Evolutionary conservation across 64 coral and sea anemone species (phyloP).

Genomic region (Dendronephthya gigantea): DNA sequence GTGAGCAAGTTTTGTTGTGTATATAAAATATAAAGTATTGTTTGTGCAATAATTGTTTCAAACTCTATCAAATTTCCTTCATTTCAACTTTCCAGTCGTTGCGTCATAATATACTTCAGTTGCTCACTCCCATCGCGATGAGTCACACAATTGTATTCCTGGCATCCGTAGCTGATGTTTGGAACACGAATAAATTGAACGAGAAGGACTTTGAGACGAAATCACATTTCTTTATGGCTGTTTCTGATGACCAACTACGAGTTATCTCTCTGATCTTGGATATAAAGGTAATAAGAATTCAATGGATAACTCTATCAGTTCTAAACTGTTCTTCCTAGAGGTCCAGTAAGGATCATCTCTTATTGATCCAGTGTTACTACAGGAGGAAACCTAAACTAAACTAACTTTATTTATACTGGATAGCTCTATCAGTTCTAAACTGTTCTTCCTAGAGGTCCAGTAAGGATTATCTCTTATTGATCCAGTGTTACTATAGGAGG

Average conservation of each 20-base stretch:
- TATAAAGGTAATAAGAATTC: background rate
- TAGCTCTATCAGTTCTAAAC: too few relatives aligned
- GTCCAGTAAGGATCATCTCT: too few relatives aligned
- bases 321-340: background rate
- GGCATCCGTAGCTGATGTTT: constrained; percentile 89
- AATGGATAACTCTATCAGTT: background rate
- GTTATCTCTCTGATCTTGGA: constrained; percentile 8
- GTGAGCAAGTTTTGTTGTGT: too few relatives aligned
- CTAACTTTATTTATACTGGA: too few relatives aligned
- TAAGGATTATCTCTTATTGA: background rate
- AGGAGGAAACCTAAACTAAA: too few relatives aligned
- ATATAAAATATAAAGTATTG: too few relatives aligned
- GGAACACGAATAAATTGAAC: constrained; percentile 57
- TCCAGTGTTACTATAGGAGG: too few relatives aligned
- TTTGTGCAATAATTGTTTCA: too few relatives aligned
- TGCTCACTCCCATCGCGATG: constrained; percentile 83
- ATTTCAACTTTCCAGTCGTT: constrained; percentile 37
- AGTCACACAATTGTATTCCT: constrained; percentile 84
- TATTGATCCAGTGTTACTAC: too few relatives aligned
- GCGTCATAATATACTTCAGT: constrained; percentile 69
- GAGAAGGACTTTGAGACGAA: constrained; percentile 29
- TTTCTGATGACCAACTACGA: constrained; percentile 59
- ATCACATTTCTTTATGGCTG: constrained; percentile 34
- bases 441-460: too few relatives aligned
- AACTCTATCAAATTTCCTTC: too few relatives aligned